These are phyloP conservation scores for Cydia pomonella DNA, from an alignment of 1,140 invertebrate species.

Conservation along the genomic window DNA sequence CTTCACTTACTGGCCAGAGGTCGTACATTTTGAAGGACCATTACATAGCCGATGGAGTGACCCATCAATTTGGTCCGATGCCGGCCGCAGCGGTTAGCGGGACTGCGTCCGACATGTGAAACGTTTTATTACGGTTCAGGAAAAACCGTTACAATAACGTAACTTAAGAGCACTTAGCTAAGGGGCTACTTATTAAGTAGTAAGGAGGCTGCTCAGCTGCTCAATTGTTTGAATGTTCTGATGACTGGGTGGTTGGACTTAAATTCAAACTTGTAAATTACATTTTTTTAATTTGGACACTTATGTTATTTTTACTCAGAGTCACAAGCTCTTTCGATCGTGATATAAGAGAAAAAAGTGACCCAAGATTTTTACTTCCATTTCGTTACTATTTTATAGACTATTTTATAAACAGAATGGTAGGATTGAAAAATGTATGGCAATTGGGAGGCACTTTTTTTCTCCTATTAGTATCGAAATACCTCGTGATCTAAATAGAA, in stretches of 20 bases:
- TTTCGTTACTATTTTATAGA: no score
- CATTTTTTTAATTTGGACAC: no score
- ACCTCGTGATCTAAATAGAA: no score
- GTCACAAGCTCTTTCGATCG: no score
- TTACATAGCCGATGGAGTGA: slow-evolving; percentile 74
- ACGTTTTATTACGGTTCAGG: slow-evolving; percentile 75
- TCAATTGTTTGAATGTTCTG: slow-evolving; percentile 20
- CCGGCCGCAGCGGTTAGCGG: slow-evolving; percentile 64
- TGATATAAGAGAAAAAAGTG: no score
- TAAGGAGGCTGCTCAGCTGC: slow-evolving; percentile 18
- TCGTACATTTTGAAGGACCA: slow-evolving; percentile 75
- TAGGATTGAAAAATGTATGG: no score
- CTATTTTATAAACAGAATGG: no score
- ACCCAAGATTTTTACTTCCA: no score
- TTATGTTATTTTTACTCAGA: no score
- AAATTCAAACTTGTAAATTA: no score
- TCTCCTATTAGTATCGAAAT: no score
- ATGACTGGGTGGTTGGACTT: not conserved
- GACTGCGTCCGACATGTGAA: slow-evolving; percentile 71
- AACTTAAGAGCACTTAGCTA: slow-evolving; percentile 43
- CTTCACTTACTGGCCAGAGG: slow-evolving; percentile 67
- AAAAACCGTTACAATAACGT: slow-evolving; percentile 69
- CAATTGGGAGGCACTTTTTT: no score
- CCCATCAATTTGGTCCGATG: slow-evolving; percentile 75
- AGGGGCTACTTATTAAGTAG: slow-evolving; percentile 15